Percentiles rank a stretch among this genome's conserved stretches.
phyloP scores from a whole-genome alignment of 1,140 invertebrate genomes.

The Scylla paramamosain region DNA sequence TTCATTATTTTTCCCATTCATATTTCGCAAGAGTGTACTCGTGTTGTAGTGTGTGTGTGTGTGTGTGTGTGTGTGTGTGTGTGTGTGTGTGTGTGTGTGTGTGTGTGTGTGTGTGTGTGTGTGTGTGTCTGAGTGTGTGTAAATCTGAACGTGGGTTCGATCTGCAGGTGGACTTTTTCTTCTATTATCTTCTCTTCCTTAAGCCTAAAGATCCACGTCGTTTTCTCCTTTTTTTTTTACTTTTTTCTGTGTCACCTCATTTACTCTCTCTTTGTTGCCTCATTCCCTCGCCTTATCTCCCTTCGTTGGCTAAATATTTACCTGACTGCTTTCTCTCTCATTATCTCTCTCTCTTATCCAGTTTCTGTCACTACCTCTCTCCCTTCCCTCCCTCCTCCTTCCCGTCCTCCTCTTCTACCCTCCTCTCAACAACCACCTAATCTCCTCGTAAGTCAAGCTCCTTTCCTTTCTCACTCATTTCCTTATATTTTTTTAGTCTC shows the following conservation, averaged over 20 bases:
- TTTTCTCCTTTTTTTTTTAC: too few relatives aligned
- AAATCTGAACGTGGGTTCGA: too few relatives aligned
- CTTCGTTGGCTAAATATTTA: background rate
- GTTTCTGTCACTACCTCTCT: background rate
- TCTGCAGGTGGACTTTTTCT: background rate
- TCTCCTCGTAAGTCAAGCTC: background rate
- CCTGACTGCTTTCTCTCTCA: background rate
- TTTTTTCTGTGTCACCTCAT: too few relatives aligned
- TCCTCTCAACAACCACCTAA: background rate
- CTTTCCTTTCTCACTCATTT: slow-evolving; percentile 7
- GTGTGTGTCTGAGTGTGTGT: too few relatives aligned
- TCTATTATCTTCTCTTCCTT: too few relatives aligned
- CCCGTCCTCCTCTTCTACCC: background rate
- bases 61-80: too few relatives aligned
- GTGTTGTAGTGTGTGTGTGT: too few relatives aligned
- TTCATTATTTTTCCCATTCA: background rate
- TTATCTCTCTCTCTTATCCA: background rate
- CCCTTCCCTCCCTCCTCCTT: background rate
- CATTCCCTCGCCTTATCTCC: background rate
- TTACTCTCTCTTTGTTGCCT: too few relatives aligned
- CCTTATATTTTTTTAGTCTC: background rate
- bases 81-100: too few relatives aligned
- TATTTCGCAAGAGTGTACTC: too few relatives aligned
- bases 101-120: too few relatives aligned
- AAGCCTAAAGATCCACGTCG: too few relatives aligned